These are phyloP conservation scores for Trachurus trachurus DNA, from an alignment of 2,797 vertebrate species.

Conservation along the genomic window DNA sequence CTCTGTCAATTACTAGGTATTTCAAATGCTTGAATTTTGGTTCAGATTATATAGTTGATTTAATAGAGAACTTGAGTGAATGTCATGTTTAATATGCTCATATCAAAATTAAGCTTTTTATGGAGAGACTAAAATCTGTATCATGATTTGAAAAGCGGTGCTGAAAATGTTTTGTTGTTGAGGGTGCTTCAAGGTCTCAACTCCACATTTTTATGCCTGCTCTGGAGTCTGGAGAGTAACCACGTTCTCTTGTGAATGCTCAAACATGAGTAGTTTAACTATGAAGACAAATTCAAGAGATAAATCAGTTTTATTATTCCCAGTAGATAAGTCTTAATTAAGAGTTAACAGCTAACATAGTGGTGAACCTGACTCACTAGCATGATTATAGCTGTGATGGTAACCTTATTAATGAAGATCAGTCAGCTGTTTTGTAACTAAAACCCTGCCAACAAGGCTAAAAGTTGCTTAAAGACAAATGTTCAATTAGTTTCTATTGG, in stretches of 20 bases:
- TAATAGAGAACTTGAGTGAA: not conserved
- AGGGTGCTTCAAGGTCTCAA: not conserved
- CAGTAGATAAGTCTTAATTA: not conserved
- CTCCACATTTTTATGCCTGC: not conserved
- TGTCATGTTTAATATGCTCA: not conserved
- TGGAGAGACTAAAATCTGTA: conserved; percentile 18
- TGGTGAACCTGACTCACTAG: not conserved
- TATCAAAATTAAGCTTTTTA: not conserved
- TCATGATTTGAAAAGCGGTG: not conserved
- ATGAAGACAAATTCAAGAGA: not conserved
- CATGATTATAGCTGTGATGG: not conserved
- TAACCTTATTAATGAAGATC: not conserved
- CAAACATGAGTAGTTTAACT: not conserved
- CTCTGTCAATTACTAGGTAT: conserved; percentile 1
- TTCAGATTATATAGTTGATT: conserved; percentile 23
- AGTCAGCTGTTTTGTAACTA: conserved; percentile 10
- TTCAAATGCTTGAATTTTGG: conserved; percentile 18
- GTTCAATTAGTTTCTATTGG: not conserved
- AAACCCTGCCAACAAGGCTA: not conserved
- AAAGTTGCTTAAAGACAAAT: conserved; percentile 17
- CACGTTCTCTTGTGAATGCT: not conserved
- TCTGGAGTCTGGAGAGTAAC: conserved; percentile 1
- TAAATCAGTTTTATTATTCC: not conserved
- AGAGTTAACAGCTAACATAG: not conserved
- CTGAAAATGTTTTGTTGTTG: not conserved